phyloP scores from a whole-genome alignment of 2,113 vertebrate species.

The Vulpes vulpes region DNA sequence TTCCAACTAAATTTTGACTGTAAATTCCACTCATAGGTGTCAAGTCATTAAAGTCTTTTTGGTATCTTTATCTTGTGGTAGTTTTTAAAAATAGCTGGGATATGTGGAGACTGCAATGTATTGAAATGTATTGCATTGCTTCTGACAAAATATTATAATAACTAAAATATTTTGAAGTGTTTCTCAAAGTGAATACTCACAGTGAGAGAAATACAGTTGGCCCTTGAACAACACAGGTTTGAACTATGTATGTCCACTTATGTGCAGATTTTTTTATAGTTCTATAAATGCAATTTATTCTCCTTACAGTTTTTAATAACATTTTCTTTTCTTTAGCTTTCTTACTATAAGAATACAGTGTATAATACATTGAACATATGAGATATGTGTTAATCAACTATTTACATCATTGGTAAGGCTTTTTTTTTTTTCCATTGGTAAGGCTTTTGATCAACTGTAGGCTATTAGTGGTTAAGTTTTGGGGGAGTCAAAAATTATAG shows the following conservation, averaged over 20 bases:
- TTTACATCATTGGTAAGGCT: background rate
- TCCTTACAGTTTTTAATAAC: background rate
- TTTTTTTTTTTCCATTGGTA: background rate
- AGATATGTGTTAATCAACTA: background rate
- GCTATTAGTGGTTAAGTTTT: background rate
- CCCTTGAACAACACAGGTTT: background rate
- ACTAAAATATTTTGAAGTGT: background rate
- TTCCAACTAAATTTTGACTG: background rate
- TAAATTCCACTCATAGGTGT: background rate
- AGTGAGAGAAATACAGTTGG: background rate
- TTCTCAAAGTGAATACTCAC: background rate
- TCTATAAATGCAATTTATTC: background rate
- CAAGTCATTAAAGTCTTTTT: background rate
- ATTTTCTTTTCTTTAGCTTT: background rate
- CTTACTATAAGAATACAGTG: background rate
- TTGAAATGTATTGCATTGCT: background rate
- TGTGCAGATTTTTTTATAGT: background rate
- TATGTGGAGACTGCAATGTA: background rate
- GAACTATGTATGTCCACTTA: background rate
- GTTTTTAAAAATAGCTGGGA: background rate
- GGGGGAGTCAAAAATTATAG: background rate
- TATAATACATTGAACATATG: background rate
- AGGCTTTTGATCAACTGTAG: background rate
- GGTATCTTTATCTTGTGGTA: background rate
- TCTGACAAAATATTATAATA: background rate